Conservation (phyloP, 2,797 vertebrate species). For the Propithecus deckenii region DNA sequence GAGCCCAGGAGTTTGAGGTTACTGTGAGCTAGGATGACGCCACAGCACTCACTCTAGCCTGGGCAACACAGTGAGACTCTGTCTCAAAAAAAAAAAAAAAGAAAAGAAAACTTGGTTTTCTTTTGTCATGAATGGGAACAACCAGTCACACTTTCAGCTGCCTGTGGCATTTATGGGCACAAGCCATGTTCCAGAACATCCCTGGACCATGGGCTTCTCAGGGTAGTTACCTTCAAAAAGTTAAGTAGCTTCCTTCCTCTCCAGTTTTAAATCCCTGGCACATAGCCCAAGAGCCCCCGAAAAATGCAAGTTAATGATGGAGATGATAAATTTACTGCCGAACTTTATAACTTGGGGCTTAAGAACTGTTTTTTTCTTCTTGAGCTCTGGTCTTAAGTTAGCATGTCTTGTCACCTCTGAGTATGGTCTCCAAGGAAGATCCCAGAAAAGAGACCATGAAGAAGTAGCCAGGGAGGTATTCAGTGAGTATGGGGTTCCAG, state of each 20-base stretch:
- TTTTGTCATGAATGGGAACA: slow-evolving; percentile 46
- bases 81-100: background rate
- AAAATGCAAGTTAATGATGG: background rate
- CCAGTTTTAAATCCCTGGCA: slow-evolving; percentile 30
- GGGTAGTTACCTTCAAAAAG: background rate
- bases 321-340: background rate
- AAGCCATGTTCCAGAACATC: background rate
- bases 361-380: background rate
- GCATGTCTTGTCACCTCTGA: background rate
- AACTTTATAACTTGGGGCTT: background rate
- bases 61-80: no score
- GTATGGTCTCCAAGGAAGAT: background rate
- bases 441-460: background rate
- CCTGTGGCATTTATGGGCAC: background rate
- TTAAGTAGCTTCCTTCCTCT: background rate
- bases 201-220: background rate
- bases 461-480: background rate
- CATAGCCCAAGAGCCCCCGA: background rate
- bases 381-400: background rate
- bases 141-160: background rate
- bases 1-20: no score
- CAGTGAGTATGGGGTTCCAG: background rate
- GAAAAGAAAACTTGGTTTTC: slow-evolving; percentile 50
- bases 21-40: no score
- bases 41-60: no score